These are phyloP conservation scores for Alosa alosa DNA, from an alignment of 2,113 vertebrate species.

Conservation along the genomic window DNA sequence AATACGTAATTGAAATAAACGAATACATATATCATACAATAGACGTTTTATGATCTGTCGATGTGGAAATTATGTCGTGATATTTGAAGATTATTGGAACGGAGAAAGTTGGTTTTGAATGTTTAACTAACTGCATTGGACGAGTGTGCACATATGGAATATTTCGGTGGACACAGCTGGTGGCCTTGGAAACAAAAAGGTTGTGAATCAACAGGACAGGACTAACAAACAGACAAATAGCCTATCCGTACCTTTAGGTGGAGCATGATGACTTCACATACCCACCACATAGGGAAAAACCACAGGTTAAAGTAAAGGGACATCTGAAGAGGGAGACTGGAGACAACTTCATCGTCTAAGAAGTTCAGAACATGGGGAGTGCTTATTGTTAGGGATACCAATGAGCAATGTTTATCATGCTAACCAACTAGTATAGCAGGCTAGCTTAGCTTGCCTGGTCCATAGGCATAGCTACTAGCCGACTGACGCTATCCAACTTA, in stretches of 20 bases:
- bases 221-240: background rate
- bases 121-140: too few species aligned
- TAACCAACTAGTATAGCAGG: background rate
- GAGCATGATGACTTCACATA: constrained; percentile 80
- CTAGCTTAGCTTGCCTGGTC: background rate
- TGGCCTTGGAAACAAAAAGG: too few species aligned
- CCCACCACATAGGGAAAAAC: constrained; percentile 96
- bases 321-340: constrained; percentile 91
- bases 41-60: too few species aligned
- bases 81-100: too few species aligned
- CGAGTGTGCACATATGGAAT: too few species aligned
- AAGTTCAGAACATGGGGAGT: constrained; percentile 5
- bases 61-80: too few species aligned
- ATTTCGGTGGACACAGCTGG: too few species aligned
- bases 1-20: too few species aligned
- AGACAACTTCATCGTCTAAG: constrained; percentile 81
- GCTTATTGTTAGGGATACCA: background rate
- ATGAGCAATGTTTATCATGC: background rate
- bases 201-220: too few species aligned
- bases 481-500: background rate
- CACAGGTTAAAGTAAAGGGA: constrained; percentile 91
- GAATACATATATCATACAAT: too few species aligned
- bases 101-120: too few species aligned
- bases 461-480: background rate
- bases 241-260: constrained; percentile 80